Base-by-base conservation (phyloP, 2,113 vertebrate genomes). In the Nanorana parkeri region DNA sequence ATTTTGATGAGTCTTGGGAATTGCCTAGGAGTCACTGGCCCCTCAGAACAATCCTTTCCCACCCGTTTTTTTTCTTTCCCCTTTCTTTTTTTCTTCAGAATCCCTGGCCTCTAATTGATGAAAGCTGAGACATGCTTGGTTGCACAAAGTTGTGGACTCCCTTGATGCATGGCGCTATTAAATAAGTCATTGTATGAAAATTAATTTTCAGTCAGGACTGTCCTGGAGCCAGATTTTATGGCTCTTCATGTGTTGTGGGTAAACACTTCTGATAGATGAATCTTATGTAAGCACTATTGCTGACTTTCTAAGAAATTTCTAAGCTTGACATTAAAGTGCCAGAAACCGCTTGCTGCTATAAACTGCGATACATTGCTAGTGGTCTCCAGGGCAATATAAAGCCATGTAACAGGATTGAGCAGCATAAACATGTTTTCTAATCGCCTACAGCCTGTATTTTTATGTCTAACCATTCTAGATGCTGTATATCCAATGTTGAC, bases 311-410 rank as follows among this genome's bases (percentile, higher is more conserved):
- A 51, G 11, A 41, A 68, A 58, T 10, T 41, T 11, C 52, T 80
- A 61, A 80, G 60, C 54, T 28, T 69, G 66, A 47, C 67, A 72
- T 80, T 72, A 80, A 80, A 72, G 55, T 60, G 24, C 21, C 78
- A 80, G 21, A 52, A 71, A 63, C 20, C 4, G 21, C 29, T 61
- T 69, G 28, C 71, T 60, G 17, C 51, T 72, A 80, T 80, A 63
- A 72, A 80, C 55, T 54, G 68, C 47, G 23, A 69, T 51, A 69
- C 23, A 61, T 60, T 51, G 55, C 23, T 69, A 69, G 21, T 72
- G 32, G n/a, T 63, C 78, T 54, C 68, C 17, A 8, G 78, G 68
- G 78, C 56, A 47, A 19, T 3, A 8, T 61, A 80, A 71, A 80
- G 17, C 20, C 52, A 24, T 47, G 21, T 41, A 15, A 51, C 23